Evolutionary conservation across 2,113 vertebrate genomes (phyloP).

Genomic region (Catharus minimus): DNA sequence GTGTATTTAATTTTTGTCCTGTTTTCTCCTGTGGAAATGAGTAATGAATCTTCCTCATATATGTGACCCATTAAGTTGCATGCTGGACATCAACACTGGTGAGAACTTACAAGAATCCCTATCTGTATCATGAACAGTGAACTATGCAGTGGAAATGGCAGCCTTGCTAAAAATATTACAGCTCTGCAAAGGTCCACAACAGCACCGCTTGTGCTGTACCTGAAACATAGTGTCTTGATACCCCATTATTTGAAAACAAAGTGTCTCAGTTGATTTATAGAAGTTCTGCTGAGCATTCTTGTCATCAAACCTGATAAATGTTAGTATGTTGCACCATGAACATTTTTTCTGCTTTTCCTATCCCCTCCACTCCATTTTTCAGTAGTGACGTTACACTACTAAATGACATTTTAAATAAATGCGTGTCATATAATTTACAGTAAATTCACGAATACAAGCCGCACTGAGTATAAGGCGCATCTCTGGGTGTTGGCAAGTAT

Average conservation of each 20-base stretch:
- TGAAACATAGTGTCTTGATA: neutral
- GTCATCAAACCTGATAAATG: neutral
- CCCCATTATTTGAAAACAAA: neutral
- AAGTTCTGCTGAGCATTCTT: neutral
- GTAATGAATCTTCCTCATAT: neutral
- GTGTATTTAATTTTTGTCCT: neutral
- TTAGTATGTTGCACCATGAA: neutral
- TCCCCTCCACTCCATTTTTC: neutral
- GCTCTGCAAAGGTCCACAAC: neutral
- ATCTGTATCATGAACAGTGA: neutral
- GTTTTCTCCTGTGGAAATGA: neutral
- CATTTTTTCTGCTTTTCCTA: neutral
- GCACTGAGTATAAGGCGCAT: too few relatives aligned
- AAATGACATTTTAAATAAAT: neutral
- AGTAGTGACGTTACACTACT: neutral
- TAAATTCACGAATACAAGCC: too few relatives aligned
- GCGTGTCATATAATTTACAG: neutral
- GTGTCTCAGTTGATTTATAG: neutral
- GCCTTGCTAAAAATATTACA: neutral
- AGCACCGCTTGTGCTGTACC: neutral
- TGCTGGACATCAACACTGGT: neutral
- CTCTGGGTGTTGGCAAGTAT: too few relatives aligned
- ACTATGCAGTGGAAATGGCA: neutral
- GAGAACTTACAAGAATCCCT: slow-evolving; percentile 1
- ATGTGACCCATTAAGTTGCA: neutral